Percentiles rank a stretch among this genome's conserved stretches.
phyloP scores from a whole-genome alignment of 2,888 invertebrate species.

The Meliscaeva auricollis region DNA sequence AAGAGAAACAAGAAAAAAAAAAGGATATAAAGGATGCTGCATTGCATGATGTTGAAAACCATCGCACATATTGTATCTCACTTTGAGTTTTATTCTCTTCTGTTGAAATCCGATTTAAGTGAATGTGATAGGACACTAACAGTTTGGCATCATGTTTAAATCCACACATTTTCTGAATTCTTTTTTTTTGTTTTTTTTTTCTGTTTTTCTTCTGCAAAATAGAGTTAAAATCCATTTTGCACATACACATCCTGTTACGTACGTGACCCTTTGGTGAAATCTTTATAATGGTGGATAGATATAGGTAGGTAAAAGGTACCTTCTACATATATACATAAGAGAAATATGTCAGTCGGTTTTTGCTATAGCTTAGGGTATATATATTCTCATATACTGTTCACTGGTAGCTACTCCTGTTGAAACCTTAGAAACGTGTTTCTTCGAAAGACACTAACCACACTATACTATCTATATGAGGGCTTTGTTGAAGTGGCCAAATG shows the following conservation, averaged over 20 bases:
- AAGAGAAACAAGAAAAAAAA: neutral
- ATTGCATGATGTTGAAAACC: slow-evolving; percentile 62
- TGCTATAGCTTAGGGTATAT: slow-evolving; percentile 41
- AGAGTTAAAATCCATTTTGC: slow-evolving; percentile 67
- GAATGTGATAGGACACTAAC: slow-evolving; percentile 69
- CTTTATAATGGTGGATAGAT: slow-evolving; percentile 35
- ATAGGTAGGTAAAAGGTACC: neutral
- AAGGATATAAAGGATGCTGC: slow-evolving; percentile 51
- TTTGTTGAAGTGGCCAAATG: slow-evolving; percentile 68
- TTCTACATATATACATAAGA: slow-evolving; percentile 11
- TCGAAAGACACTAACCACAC: slow-evolving; percentile 55
- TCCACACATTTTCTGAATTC: slow-evolving; percentile 56
- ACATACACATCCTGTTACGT: slow-evolving; percentile 70
- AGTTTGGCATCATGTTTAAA: slow-evolving; percentile 63
- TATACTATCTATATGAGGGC: slow-evolving; percentile 37
- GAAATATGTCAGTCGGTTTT: slow-evolving; percentile 72
- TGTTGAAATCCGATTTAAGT: slow-evolving; percentile 69
- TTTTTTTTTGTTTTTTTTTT: slow-evolving; percentile 6
- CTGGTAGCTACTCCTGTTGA: slow-evolving; percentile 46
- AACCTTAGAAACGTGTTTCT: slow-evolving; percentile 70
- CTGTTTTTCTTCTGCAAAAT: slow-evolving; percentile 2
- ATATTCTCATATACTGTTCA: neutral
- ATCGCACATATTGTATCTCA: slow-evolving; percentile 58
- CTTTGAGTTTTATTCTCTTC: slow-evolving; percentile 51
- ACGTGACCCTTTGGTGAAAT: slow-evolving; percentile 74